Conservation (phyloP, 2,888 invertebrate genomes). For the Odontocolon sp. region DNA sequence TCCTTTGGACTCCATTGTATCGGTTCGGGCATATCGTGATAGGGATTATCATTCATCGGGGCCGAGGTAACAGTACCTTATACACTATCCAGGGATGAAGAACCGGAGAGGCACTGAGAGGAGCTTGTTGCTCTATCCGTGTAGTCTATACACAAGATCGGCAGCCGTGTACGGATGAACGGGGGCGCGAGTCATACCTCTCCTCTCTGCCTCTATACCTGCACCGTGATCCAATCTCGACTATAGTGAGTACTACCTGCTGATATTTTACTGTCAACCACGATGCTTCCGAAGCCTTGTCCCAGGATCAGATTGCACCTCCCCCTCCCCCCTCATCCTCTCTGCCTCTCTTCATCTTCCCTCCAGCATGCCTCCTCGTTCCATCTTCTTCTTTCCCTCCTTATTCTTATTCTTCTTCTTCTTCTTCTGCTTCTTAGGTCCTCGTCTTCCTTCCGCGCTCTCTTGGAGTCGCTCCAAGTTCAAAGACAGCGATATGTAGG, state of each 20-base stretch:
- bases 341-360: background rate
- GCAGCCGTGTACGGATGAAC: slow-evolving; percentile 26
- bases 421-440: background rate
- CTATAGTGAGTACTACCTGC: slow-evolving; percentile 72
- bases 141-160: background rate
- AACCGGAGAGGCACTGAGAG: background rate
- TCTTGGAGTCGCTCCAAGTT: background rate
- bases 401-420: background rate
- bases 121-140: slow-evolving; percentile 29
- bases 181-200: slow-evolving; percentile 35
- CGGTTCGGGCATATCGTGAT: slow-evolving; percentile 73
- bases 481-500: background rate
- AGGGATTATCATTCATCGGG: slow-evolving; percentile 78
- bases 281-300: slow-evolving; percentile 78
- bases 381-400: background rate
- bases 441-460: background rate
- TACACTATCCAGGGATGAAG: slow-evolving; percentile 56
- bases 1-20: slow-evolving; percentile 73
- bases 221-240: slow-evolving; percentile 70
- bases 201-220: slow-evolving; percentile 45
- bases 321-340: background rate
- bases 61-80: slow-evolving; percentile 66
- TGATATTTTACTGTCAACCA: slow-evolving; percentile 80
- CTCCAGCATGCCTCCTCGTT: too few relatives aligned
- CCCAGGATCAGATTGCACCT: slow-evolving; percentile 76